A percentile compares a stretch with the other conserved stretches of the same genome.
Conservation (phyloP, 2,888 invertebrate genomes). For the Euplexia lucipara region DNA sequence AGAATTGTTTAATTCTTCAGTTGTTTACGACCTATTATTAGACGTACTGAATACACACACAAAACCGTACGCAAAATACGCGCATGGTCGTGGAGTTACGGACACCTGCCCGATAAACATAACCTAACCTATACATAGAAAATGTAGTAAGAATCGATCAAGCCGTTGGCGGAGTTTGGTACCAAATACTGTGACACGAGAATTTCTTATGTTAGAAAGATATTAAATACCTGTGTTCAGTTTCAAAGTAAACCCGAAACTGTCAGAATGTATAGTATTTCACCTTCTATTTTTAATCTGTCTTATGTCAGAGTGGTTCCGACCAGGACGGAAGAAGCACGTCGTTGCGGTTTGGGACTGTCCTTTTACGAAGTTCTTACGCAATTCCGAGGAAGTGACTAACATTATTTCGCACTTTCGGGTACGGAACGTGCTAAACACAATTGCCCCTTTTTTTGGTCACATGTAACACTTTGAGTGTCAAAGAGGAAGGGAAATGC, state of each 20-base stretch:
- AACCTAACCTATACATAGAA: too few species aligned
- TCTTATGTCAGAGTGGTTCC: slow-evolving; percentile 14
- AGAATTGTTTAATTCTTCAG: too few species aligned
- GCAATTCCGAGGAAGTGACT: slow-evolving; percentile 63
- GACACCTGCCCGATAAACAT: too few species aligned
- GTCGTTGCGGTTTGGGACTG: slow-evolving; percentile 61
- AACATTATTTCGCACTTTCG: slow-evolving; percentile 72
- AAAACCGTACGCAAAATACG: too few species aligned
- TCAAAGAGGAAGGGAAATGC: slow-evolving; percentile 26
- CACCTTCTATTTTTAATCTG: slow-evolving; percentile 35
- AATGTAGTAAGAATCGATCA: too few species aligned
- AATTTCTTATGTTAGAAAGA: too few species aligned
- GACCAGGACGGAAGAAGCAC: slow-evolving; percentile 46
- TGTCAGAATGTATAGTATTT: neutral
- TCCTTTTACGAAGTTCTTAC: slow-evolving; percentile 66
- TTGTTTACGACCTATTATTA: too few species aligned
- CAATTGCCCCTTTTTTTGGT: slow-evolving; percentile 59
- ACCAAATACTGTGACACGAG: too few species aligned
- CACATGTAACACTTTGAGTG: slow-evolving; percentile 46
- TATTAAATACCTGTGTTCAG: too few species aligned
- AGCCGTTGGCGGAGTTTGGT: too few species aligned
- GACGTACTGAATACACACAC: too few species aligned
- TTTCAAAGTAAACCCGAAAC: neutral
- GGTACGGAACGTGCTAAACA: slow-evolving; percentile 63
- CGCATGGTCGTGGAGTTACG: too few species aligned